Percentiles rank a stretch among this genome's conserved stretches.
These are phyloP conservation scores for Coenonympha arcania DNA, from an alignment of 2,888 invertebrate species.

Conservation along the genomic window DNA sequence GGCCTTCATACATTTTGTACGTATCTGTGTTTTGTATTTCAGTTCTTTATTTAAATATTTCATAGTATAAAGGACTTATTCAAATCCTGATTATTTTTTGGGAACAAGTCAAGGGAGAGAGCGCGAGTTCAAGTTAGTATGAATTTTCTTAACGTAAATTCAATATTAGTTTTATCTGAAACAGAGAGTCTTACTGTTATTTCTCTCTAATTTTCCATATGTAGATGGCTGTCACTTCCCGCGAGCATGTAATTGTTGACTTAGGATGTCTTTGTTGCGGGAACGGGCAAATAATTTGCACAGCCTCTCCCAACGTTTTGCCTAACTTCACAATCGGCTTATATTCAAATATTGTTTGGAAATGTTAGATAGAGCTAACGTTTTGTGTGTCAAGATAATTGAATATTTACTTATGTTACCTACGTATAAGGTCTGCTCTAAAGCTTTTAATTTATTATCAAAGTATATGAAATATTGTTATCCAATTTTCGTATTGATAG, in stretches of 20 bases:
- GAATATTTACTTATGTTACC: neutral
- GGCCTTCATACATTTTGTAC: neutral
- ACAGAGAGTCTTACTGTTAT: neutral
- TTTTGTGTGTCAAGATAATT: neutral
- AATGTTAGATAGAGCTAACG: neutral
- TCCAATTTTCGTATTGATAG: no score
- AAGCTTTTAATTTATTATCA: no score
- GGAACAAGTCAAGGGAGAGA: no score
- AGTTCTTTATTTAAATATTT: no score
- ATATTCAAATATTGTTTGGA: slow-evolving; percentile 1
- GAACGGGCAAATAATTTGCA: slow-evolving; percentile 7
- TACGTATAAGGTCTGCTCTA: no score
- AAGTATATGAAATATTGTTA: no score
- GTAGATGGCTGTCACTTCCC: slow-evolving; percentile 1
- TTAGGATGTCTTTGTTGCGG: slow-evolving; percentile 11
- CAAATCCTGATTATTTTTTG: no score
- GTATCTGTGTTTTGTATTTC: no score
- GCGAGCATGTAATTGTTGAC: slow-evolving; percentile 9
- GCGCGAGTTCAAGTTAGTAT: no score
- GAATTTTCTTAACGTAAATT: no score
- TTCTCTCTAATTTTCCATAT: neutral
- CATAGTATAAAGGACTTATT: no score
- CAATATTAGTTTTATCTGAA: no score
- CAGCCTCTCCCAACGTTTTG: neutral
- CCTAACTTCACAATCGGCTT: slow-evolving; percentile 9